phyloP scores from a whole-genome alignment of 2,113 vertebrate genomes.

The Diadophis punctatus region DNA sequence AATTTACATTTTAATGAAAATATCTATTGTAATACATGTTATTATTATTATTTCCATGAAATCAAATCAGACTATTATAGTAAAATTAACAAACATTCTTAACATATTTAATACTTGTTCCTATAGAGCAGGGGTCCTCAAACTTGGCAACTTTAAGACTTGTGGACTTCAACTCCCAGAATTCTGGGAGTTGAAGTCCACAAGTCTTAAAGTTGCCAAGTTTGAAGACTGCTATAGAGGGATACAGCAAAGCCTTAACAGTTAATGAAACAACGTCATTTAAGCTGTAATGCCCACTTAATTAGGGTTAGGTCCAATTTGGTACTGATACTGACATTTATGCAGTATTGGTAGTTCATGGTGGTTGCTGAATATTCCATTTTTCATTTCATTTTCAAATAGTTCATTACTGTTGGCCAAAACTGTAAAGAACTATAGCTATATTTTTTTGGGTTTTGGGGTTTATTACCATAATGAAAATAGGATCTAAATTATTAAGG shows the following conservation, averaged over 20 bases:
- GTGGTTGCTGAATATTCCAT: not conserved
- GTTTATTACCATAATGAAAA: not conserved
- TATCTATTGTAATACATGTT: not conserved
- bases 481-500: not conserved
- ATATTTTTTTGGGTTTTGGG: rapidly evolving
- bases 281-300: not conserved
- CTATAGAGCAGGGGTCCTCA: no score
- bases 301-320: not conserved
- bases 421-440: conserved; percentile 2
- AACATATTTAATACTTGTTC: not conserved
- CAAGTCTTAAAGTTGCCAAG: no score
- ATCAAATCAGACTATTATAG: not conserved
- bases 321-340: not conserved
- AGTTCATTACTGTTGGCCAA: not conserved
- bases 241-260: not conserved
- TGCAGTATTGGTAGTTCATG: not conserved
- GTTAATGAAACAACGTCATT: not conserved
- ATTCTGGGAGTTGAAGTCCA: no score
- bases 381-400: not conserved
- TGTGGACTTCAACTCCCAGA: no score
- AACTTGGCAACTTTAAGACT: no score
- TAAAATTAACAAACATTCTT: not conserved
- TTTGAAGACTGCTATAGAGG: no score
- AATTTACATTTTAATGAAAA: conserved; percentile 1
- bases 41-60: not conserved